These are phyloP conservation scores for Dendrocincla tyrannina DNA, from an alignment of 2,797 vertebrate genomes.

Conservation along the genomic window DNA sequence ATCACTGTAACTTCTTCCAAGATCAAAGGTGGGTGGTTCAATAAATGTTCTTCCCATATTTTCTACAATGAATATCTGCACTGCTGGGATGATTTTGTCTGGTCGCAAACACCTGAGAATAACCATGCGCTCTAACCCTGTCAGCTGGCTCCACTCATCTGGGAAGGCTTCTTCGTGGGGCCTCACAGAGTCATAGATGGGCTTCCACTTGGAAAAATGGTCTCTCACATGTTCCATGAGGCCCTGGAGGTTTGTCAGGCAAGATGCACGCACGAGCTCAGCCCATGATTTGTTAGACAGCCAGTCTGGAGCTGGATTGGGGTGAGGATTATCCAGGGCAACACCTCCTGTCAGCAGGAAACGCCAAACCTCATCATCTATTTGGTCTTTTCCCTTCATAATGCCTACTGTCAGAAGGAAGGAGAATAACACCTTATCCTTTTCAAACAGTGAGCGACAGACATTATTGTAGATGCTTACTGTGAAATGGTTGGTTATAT, in stretches of 20 bases:
- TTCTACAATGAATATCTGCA: conserved; percentile 84
- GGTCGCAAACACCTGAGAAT: conserved; percentile 89
- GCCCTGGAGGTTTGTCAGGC: conserved; percentile 76
- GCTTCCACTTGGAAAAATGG: conserved; percentile 81
- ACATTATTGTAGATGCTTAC: conserved; percentile 90
- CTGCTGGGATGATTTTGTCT: conserved; percentile 89
- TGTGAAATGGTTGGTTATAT: conserved; percentile 87
- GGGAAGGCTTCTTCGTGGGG: conserved; percentile 86
- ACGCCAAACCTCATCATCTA: conserved; percentile 85
- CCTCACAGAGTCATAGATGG: conserved; percentile 85
- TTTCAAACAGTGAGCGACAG: conserved; percentile 94
- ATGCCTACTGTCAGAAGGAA: conserved; percentile 89
- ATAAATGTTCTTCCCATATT: conserved; percentile 86
- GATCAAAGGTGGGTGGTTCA: conserved; percentile 91
- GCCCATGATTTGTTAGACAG: conserved; percentile 91
- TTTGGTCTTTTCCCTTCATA: conserved; percentile 82
- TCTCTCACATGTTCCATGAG: conserved; percentile 81
- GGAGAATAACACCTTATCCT: conserved; percentile 94
- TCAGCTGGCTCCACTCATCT: conserved; percentile 74
- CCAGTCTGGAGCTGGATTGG: conserved; percentile 90
- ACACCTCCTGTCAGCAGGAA: conserved; percentile 91
- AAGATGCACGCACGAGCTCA: conserved; percentile 86
- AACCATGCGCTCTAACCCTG: conserved; percentile 83
- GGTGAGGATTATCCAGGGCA: conserved; percentile 87
- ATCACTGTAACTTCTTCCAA: conserved; percentile 89